A percentile compares a stretch with the other conserved stretches of the same genome.
Evolutionary conservation across 2,113 vertebrate genomes (phyloP).

Genomic region (Heteronetta atricapilla): DNA sequence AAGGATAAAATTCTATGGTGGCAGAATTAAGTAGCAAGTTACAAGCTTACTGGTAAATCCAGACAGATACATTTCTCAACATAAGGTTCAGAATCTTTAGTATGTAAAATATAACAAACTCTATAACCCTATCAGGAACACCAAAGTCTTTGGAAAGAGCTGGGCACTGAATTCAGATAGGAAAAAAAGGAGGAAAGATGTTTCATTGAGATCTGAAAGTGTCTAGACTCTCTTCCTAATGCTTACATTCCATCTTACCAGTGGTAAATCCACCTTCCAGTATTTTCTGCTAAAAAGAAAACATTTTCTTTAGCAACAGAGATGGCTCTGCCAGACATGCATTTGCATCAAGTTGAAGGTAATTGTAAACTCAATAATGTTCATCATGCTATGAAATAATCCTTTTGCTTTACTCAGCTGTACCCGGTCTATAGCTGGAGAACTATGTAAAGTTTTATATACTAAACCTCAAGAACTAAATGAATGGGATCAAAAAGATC

Average conservation of each 20-base stretch:
- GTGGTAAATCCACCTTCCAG: background rate
- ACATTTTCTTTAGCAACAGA: background rate
- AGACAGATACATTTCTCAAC: background rate
- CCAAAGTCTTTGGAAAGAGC: background rate
- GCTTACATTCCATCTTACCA: background rate
- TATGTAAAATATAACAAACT: background rate
- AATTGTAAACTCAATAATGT: background rate
- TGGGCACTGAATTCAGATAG: fast-evolving
- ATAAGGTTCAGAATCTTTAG: background rate
- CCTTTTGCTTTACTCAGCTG: background rate
- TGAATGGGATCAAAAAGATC: background rate
- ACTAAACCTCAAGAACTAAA: background rate
- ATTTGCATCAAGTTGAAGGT: background rate
- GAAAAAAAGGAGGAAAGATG: background rate
- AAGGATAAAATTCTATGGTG: background rate
- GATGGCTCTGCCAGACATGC: background rate
- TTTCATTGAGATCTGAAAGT: background rate
- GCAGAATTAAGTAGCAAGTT: background rate
- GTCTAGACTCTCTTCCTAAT: background rate
- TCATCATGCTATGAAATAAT: background rate
- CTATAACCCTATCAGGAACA: background rate
- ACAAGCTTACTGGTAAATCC: background rate
- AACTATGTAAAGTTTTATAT: background rate
- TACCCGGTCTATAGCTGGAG: background rate
- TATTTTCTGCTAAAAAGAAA: background rate